These are phyloP conservation scores for Patella pellucida DNA, from an alignment of 2,888 invertebrate genomes.

Conservation along the genomic window DNA sequence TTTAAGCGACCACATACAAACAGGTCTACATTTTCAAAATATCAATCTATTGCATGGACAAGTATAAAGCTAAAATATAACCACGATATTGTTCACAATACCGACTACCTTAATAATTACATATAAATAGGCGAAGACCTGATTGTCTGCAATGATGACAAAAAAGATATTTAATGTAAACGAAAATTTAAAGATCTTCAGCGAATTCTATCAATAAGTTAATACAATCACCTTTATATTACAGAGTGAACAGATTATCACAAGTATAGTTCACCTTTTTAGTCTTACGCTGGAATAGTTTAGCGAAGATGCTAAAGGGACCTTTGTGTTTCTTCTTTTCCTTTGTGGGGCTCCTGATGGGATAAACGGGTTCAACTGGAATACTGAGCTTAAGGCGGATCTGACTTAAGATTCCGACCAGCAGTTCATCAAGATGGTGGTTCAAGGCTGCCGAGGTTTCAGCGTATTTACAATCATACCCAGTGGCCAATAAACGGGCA, in stretches of 20 bases:
- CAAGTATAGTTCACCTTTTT: constrained; percentile 31
- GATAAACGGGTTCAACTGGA: constrained; percentile 35
- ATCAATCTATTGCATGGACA: no score
- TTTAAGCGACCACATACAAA: no score
- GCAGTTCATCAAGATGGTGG: constrained; percentile 94
- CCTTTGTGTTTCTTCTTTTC: constrained; percentile 35
- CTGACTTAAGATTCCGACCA: constrained; percentile 92
- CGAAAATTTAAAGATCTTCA: no score
- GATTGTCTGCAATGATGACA: no score
- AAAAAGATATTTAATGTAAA: no score
- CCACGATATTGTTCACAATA: no score
- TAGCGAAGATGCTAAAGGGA: constrained; percentile 42
- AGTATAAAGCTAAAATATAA: no score
- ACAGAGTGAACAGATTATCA: constrained; percentile 36
- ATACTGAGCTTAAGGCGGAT: constrained; percentile 81
- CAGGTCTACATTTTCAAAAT: no score
- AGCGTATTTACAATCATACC: constrained; percentile 87
- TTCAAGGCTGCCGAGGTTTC: constrained; percentile 97
- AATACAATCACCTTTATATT: not conserved
- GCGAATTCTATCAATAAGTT: no score
- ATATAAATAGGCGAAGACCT: no score
- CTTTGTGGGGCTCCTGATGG: constrained; percentile 24
- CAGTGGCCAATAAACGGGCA: constrained; percentile 46
- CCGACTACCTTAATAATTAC: no score
- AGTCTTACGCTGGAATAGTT: constrained; percentile 40